Conservation (phyloP, 92 coral and sea anemone species). For the Zoanthus sansibaricus region DNA sequence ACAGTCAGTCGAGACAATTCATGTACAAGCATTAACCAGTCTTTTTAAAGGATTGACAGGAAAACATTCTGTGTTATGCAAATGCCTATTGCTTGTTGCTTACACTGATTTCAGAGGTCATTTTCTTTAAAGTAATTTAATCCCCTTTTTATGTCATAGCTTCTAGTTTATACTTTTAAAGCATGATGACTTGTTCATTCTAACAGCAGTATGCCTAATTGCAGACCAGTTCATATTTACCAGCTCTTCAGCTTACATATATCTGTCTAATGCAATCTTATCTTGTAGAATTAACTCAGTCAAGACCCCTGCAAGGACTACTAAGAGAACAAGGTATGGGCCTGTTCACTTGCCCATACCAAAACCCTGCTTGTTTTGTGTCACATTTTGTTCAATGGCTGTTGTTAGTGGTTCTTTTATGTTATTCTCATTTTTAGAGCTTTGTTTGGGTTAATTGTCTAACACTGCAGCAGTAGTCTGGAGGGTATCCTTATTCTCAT, state of each 20-base stretch:
- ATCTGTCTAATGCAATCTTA: conserved; percentile 17
- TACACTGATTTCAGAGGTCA: no score
- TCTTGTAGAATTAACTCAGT: conserved; percentile 38
- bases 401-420: background rate
- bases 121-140: no score
- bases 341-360: conserved; percentile 16
- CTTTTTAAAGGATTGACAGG: no score
- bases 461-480: background rate
- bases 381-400: background rate
- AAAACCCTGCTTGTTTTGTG: background rate
- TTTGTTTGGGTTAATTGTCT: no score
- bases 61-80: no score
- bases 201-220: no score
- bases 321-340: conserved; percentile 36
- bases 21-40: no score
- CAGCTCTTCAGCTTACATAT: background rate
- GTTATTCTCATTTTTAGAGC: background rate
- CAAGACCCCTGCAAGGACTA: conserved; percentile 46
- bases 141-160: no score
- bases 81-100: no score
- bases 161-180: background rate
- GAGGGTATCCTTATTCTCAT: background rate
- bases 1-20: no score
- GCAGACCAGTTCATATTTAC: background rate
- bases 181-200: background rate